Evolutionary conservation across 2,888 invertebrate genomes (phyloP), one percentile per base, ranked within the genome.

Genomic region (Sphaeridia pumilis): DNA sequence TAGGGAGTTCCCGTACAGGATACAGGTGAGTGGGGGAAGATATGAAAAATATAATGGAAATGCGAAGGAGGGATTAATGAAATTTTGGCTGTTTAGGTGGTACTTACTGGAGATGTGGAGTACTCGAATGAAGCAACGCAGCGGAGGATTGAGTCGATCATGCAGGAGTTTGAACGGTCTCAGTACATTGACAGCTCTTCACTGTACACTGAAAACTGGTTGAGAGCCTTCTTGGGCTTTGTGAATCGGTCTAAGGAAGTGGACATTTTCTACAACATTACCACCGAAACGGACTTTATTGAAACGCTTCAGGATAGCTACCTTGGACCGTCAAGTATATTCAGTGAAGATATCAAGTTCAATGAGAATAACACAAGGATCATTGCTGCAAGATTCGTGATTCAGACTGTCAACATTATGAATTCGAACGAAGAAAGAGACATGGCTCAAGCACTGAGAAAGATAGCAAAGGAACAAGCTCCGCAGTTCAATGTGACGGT

Each of bases 381-480:
- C 25, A 67, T 83, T 3, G 88, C 87, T 1, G 88, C 89, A 43
- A 75, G 93, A 55, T 87, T 88, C 67, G 74, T 92, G 44, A 83
- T 93, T 46, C 88, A 90, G 70, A 87, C 89, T 0, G 83, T 86
- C 2, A 87, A 89, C 66, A 86, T 93, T 43, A 84, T 83, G 50
- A 87, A 89, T 48, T 88, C 89, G 0, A 88, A 88, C 69, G 84
- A 86, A 66, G 90, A 90, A 68, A 87, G 89, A 67, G 86, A 86
- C 68, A 89, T 92, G 89, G 88, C 90, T 7, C 78, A 80, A 65
- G 83, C 82, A 48, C 71, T 92, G 14, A 75, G 90, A 59, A 70
- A 78, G 58, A 81, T 90, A 86, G 87, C 60, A 72, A 77, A 12
- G 79, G 83, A 31, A 86, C 87, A 1, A 76, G 44, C 53, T 2